Conservation (phyloP, 2,797 vertebrate genomes). For the Jordanella pulchra region DNA sequence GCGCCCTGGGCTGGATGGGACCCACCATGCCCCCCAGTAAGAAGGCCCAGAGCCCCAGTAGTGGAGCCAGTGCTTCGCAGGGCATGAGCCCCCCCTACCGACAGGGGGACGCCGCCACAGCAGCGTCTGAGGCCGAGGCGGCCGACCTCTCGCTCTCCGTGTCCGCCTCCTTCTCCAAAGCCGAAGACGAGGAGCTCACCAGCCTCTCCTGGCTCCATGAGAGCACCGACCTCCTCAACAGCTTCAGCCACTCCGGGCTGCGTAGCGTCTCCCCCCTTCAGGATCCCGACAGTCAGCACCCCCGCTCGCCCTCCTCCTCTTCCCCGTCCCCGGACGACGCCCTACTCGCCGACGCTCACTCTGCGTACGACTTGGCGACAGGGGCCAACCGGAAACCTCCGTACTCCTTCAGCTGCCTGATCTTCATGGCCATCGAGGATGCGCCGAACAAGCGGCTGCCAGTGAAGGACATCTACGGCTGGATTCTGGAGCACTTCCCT, state of each 20-base stretch:
- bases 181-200: constrained; percentile 93
- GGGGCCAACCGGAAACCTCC: constrained; percentile 95
- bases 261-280: constrained; percentile 89
- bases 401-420: constrained; percentile 98
- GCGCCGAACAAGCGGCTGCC: constrained; percentile 94
- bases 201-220: constrained; percentile 98
- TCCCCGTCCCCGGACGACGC: constrained; percentile 88
- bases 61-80: constrained; percentile 90
- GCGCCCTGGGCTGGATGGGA: constrained; percentile 93
- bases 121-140: constrained; percentile 81
- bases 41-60: constrained; percentile 93
- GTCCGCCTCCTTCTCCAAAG: constrained; percentile 87
- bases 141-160: constrained; percentile 87
- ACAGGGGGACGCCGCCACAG: constrained; percentile 76
- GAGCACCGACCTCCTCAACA: constrained; percentile 95
- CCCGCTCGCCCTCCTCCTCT: constrained; percentile 79
- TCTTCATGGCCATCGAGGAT: constrained; percentile 98
- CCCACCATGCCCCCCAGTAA: constrained; percentile 99
- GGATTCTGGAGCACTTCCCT: constrained; percentile 98
- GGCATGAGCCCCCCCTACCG: constrained; percentile 89
- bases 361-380: constrained; percentile 88
- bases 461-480: constrained; percentile 98
- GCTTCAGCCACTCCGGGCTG: constrained; percentile 91
- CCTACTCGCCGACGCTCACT: constrained; percentile 67
- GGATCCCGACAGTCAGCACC: constrained; percentile 85